Conservation (phyloP, 37 sponge, comb jelly and placozoan species). For the Chondrosia reniformis region DNA sequence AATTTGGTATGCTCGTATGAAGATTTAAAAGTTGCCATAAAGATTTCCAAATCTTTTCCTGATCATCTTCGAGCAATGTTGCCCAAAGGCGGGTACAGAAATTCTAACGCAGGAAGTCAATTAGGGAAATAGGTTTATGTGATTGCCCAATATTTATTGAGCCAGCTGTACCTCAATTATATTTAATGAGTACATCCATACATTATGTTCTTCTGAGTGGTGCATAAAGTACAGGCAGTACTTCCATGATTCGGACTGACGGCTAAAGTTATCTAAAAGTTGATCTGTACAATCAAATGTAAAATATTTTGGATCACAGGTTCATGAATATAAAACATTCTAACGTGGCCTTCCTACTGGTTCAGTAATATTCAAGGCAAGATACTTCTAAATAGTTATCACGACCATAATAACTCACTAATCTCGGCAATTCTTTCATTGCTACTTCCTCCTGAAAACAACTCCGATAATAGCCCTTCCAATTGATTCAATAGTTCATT, state of each 20-base stretch:
- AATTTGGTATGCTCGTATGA: constrained; percentile 32
- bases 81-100: constrained; percentile 53
- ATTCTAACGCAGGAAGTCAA: constrained; percentile 27
- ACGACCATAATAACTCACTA: not conserved
- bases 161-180: constrained; percentile 57
- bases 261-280: constrained; percentile 53
- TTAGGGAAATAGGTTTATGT: not conserved
- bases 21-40: constrained; percentile 34
- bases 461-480: not conserved
- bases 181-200: constrained; percentile 78
- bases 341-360: no score
- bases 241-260: constrained; percentile 57
- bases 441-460: not conserved
- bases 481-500: constrained; percentile 1
- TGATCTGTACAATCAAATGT: constrained; percentile 32
- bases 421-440: not conserved
- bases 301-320: no score
- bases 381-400: no score
- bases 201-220: constrained; percentile 55
- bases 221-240: constrained; percentile 75
- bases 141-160: not conserved
- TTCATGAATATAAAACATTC: no score
- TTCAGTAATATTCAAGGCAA: no score
- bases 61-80: constrained; percentile 19
- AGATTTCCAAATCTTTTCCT: constrained; percentile 43